Base-by-base conservation (phyloP, 2,888 invertebrate species). In the Palloptera scutellata region DNA sequence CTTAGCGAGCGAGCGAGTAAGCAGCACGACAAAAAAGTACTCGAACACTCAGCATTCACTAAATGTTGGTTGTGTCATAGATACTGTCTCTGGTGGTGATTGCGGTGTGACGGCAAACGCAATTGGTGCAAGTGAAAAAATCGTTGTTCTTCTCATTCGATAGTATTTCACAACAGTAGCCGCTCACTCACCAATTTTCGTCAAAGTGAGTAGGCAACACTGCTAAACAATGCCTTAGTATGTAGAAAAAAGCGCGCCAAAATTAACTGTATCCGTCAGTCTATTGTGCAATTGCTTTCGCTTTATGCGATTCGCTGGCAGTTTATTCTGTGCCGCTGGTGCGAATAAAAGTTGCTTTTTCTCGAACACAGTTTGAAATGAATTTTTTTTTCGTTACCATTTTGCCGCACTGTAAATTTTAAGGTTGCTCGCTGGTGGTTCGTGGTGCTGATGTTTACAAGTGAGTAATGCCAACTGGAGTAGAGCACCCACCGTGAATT, bases 341-440 rank as follows among this genome's bases (percentile, higher is more conserved):
- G 9, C n/a, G 51, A 60, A 70, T 75, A 76, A 74, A 77, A 75
- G 76, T 76, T 74, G 71, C 73, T 75, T 76, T 76, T 75, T 76
- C 76, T 75, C 75, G 73, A 76, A 74, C 72, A 71, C 73, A 74
- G 72, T 72, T 72, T 73, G 64, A 73, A 72, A 69, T 61, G 64
- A 54, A 53, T 66, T 48, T 54, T 63, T 66, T 55, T 64, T 30
- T 30, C 6, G 2, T 30, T 30, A 30, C 6, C 30, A 30, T 30
- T 30, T 30, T 30, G 30, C 30, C 30, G 30, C 30, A 30, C 30
- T 30, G 30, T 30, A 30, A 30, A 4, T 30, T 30, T 30, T 30
- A 2, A 30, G 30, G n/a, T n/a, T 55, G 59, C 17, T n/a, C 17
- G 19, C 45, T 17, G 10, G 48, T 12, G 11, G 13, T 19, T 42